Conservation (phyloP, 2,888 invertebrate species). For the Octodonta nipae region DNA sequence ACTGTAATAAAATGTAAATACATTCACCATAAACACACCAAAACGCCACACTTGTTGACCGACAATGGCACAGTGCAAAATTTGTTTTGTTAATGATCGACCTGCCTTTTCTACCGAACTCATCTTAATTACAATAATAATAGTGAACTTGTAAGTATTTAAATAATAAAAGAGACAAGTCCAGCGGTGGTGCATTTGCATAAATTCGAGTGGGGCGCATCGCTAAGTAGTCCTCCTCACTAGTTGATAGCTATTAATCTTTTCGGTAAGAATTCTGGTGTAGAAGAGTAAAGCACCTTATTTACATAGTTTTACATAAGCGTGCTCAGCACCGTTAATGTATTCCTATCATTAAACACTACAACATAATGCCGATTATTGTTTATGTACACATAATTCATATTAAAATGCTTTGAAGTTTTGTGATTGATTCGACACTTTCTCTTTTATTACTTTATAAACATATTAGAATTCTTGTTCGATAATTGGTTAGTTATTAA, state of each 20-base stretch:
- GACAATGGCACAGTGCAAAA: neutral
- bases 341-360: conserved; percentile 25
- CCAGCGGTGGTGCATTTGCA: conserved; percentile 11
- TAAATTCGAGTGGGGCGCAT: conserved; percentile 16
- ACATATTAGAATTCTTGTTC: no score
- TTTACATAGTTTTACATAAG: conserved; percentile 30
- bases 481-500: no score
- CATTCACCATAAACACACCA: neutral
- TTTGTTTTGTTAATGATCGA: neutral
- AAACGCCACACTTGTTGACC: neutral
- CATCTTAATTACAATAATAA: conserved; percentile 27
- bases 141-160: conserved; percentile 20
- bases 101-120: conserved; percentile 4
- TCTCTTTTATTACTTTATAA: no score
- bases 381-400: conserved; percentile 5
- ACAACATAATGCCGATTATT: conserved; percentile 22
- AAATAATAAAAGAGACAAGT: conserved; percentile 23
- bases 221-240: conserved; percentile 11
- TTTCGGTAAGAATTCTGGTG: conserved; percentile 17
- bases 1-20: neutral
- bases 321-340: conserved; percentile 25
- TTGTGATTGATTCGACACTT: no score
- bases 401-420: neutral
- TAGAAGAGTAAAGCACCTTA: conserved; percentile 21
- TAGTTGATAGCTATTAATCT: conserved; percentile 16